Conservation (phyloP, 2,113 vertebrate species). For the Tylochromis polylepis region DNA sequence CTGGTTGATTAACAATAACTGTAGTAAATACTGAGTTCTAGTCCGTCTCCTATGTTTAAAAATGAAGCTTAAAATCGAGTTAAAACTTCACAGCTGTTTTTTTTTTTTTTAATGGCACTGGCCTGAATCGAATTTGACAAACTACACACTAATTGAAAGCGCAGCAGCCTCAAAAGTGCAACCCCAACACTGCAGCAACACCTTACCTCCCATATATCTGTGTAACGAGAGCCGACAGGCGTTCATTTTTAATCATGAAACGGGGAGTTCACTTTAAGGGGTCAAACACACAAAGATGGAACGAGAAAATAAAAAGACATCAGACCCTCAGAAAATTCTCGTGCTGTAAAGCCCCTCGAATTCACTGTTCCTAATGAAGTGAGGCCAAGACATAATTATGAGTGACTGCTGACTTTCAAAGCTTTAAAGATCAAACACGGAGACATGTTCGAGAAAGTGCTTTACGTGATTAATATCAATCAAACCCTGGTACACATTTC, state of each 20-base stretch:
- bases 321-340: not conserved
- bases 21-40: not conserved
- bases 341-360: not conserved
- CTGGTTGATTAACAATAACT: not conserved
- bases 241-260: not conserved
- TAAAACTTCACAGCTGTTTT: not conserved
- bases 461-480: constrained; percentile 15
- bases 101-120: not conserved
- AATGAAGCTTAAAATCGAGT: not conserved
- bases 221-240: not conserved
- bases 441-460: constrained; percentile 1
- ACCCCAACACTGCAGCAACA: not conserved
- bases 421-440: not conserved
- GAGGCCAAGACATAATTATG: constrained; percentile 12
- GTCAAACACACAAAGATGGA: not conserved
- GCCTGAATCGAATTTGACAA: not conserved
- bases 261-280: not conserved
- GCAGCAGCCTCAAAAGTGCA: not conserved
- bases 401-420: constrained; percentile 24
- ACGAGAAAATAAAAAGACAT: not conserved
- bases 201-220: not conserved
- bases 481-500: not conserved
- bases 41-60: not conserved
- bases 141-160: not conserved
- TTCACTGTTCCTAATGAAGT: constrained; percentile 5